phyloP scores from a whole-genome alignment of 2,113 vertebrate genomes.

The Rhinolophus sinicus region DNA sequence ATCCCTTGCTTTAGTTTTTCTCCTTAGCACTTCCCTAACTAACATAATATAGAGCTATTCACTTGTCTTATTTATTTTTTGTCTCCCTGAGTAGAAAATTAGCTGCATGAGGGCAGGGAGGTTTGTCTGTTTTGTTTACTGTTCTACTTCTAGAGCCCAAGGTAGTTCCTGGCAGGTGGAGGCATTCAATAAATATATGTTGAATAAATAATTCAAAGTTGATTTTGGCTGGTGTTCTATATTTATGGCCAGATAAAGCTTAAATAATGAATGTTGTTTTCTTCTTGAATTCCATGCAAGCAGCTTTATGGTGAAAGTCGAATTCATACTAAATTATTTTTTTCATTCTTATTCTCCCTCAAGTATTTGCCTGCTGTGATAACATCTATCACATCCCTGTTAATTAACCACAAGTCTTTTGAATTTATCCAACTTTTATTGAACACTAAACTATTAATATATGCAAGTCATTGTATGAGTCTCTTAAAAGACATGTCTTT shows the following conservation, averaged over 20 bases:
- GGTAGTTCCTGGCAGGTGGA: neutral
- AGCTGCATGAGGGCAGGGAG: neutral
- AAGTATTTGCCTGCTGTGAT: neutral
- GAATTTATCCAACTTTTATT: neutral
- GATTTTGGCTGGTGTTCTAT: neutral
- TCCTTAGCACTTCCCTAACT: neutral
- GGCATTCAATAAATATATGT: neutral
- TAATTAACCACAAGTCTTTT: neutral
- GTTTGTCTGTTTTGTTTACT: neutral
- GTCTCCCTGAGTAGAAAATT: neutral
- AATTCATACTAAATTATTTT: neutral
- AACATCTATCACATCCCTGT: neutral
- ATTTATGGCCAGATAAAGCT: neutral
- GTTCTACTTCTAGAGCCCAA: neutral
- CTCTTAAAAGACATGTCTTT: neutral
- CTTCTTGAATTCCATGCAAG: neutral
- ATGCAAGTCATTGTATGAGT: neutral
- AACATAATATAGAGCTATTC: no score
- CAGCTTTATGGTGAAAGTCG: conserved; percentile 30
- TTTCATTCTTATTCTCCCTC: neutral
- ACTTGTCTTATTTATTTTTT: neutral
- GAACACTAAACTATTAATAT: neutral
- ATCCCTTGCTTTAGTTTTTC: neutral
- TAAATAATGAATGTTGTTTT: neutral
- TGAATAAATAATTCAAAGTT: neutral